Evolutionary conservation across 2,113 vertebrate genomes (phyloP), one percentile per base, ranked within the genome.

Genomic region (Gymnocephalus cernua): DNA sequence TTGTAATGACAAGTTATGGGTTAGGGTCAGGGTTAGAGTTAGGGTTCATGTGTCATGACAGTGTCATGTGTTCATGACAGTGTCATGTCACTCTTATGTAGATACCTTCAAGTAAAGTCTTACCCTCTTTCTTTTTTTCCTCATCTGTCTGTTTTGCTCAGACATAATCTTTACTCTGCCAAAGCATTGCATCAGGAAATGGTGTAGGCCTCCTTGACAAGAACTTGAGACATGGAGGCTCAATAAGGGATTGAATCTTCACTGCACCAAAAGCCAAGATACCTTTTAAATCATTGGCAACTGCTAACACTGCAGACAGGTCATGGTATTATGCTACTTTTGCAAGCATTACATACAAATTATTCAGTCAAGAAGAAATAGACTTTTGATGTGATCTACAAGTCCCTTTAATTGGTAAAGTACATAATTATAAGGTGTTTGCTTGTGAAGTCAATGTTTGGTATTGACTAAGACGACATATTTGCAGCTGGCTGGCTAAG

Each of bases 231-330:
- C 83, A 59, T 38, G 47, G 15, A 15, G 63, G 88, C 91, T 94
- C 91, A 82, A 91, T 91, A 84, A 53, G 25, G 58, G 75, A 90
- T 92, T 93, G 85, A 89, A 92, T 93, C 88, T 86, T 91, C 83
- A 86, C 83, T 80, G 87, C 74, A 77, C 62, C 87, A 88, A 88
- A 90, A 84, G 80, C 81, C 81, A 79, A 79, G 61, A 50, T 83
- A 65, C 82, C 32, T 71, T 54, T 74, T 81, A 83, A 89, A 92
- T 91, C 84, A 48, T 90, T 92, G 82, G 57, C 82, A 88, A 72
- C 84, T 71, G 79, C 88, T 79, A 88, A 89, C 77, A 89, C 77
- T 35, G 64, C 65, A 79, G 68, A 77, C 50, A 44, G 35, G 56
- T 56, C 27, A 12, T 72, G 18, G 2, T 77, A 59, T 80, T 75